phyloP scores from a whole-genome alignment of 53 echinoderm and acorn worm genomes.

The Holothuria scabra region DNA sequence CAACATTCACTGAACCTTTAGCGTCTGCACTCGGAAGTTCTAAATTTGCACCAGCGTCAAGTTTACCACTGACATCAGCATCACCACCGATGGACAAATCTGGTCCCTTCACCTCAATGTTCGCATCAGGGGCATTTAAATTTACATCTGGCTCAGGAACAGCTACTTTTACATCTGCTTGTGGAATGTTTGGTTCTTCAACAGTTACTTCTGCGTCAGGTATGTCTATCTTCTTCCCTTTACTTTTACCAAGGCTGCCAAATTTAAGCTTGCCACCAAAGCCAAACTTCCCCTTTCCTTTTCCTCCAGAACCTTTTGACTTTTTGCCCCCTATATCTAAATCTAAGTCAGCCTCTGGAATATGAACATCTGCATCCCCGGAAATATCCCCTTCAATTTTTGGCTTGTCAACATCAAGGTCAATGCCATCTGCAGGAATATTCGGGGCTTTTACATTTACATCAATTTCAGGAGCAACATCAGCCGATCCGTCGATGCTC shows the following conservation, averaged over 20 bases:
- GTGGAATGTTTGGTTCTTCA: constrained; percentile 27
- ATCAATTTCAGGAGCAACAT: constrained; percentile 56
- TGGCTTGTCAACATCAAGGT: constrained; percentile 49
- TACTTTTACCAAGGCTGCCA: constrained; percentile 39
- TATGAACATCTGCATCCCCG: constrained; percentile 29
- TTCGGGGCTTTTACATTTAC: constrained; percentile 44
- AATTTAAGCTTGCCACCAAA: constrained; percentile 64
- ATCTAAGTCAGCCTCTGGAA: constrained; percentile 39
- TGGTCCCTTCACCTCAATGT: constrained; percentile 39
- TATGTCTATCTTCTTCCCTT: constrained; percentile 46
- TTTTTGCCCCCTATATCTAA: constrained; percentile 39
- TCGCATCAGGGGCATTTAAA: constrained; percentile 21
- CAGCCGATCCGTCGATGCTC: constrained; percentile 13
- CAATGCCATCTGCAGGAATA: neutral
- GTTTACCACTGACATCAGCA: constrained; percentile 25
- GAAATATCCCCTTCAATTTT: constrained; percentile 47
- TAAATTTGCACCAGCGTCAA: constrained; percentile 43
- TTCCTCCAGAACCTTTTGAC: constrained; percentile 27
- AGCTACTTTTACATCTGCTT: constrained; percentile 45
- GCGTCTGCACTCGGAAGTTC: constrained; percentile 4
- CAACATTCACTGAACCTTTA: neutral
- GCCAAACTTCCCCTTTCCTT: constrained; percentile 52
- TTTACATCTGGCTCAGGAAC: constrained; percentile 30
- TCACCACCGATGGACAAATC: neutral
- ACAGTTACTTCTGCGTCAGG: constrained; percentile 47